These are phyloP conservation scores for Sialia sialis DNA, from an alignment of 2,113 vertebrate species.

Conservation along the genomic window DNA sequence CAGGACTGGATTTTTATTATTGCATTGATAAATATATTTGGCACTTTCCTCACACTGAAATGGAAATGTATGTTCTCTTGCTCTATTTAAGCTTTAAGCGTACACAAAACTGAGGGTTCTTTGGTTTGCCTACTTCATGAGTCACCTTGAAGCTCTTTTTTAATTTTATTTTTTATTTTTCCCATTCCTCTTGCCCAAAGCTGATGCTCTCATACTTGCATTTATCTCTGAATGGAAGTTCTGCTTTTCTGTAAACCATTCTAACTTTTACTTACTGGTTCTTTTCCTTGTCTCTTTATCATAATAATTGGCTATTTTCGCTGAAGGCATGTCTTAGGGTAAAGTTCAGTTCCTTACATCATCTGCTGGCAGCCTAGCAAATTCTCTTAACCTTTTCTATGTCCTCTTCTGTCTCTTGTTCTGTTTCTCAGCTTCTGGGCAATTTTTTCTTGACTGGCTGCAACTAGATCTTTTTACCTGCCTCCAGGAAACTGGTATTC, in stretches of 20 bases:
- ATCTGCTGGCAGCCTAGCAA: neutral
- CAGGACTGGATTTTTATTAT: neutral
- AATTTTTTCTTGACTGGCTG: neutral
- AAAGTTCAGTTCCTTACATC: neutral
- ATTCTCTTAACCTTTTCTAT: neutral
- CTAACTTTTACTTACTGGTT: neutral
- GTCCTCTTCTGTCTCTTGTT: neutral
- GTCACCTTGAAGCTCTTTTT: neutral
- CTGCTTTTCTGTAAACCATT: neutral
- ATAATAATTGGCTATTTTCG: neutral
- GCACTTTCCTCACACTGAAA: neutral
- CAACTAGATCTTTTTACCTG: neutral
- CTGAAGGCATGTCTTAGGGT: neutral
- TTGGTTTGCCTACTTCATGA: neutral
- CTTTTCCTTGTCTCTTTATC: neutral
- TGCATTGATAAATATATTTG: neutral
- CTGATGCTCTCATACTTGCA: neutral
- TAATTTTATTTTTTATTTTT: neutral
- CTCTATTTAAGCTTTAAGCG: neutral
- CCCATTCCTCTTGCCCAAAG: accelerated
- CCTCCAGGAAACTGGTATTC: neutral
- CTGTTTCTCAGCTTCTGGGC: neutral
- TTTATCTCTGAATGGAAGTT: neutral
- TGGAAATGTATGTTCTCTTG: neutral
- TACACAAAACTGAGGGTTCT: neutral